Percentiles rank a stretch among this genome's conserved stretches.
Conservation (phyloP, 2,113 vertebrate species). For the Verasper variegatus region DNA sequence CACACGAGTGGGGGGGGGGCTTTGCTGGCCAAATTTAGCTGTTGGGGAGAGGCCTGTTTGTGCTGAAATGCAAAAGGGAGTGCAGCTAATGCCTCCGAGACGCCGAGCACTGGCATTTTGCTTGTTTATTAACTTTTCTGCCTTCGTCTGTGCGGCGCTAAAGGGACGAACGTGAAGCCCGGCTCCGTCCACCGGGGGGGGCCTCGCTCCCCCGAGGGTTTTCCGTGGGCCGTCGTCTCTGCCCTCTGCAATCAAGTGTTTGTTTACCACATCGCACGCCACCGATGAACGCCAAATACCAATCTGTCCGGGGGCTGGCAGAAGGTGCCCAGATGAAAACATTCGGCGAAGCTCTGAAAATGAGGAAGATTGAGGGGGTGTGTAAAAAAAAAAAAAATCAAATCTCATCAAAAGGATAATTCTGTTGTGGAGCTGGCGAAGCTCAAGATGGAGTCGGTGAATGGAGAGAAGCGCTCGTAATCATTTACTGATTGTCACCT, state of each 20-base stretch:
- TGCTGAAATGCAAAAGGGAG: constrained; percentile 73
- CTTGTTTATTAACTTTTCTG: constrained; percentile 76
- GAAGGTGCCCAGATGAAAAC: constrained; percentile 41
- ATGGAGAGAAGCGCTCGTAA: constrained; percentile 7
- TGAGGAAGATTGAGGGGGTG: background rate
- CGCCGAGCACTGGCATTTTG: constrained; percentile 77
- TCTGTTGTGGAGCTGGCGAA: background rate
- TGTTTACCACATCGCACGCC: constrained; percentile 35
- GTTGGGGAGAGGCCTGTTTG: constrained; percentile 40
- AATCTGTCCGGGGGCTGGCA: constrained; percentile 46
- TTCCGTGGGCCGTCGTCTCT: constrained; percentile 31
- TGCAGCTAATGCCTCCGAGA: constrained; percentile 76
- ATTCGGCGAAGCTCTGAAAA: background rate
- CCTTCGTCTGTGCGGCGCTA: constrained; percentile 46
- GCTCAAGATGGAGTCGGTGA: background rate
- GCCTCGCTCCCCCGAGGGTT: constrained; percentile 34
- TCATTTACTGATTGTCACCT: constrained; percentile 26
- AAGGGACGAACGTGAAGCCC: constrained; percentile 42
- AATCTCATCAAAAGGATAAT: constrained; percentile 4
- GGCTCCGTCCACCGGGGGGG: constrained; percentile 62
- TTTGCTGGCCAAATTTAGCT: constrained; percentile 71
- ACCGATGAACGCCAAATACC: constrained; percentile 30
- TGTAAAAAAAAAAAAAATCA: too few relatives aligned
- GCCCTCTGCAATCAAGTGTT: constrained; percentile 49
- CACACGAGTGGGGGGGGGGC: constrained; percentile 49